Evolutionary conservation across 2,888 invertebrate species (phyloP).

Genomic region (Chymomyza procnemis): DNA sequence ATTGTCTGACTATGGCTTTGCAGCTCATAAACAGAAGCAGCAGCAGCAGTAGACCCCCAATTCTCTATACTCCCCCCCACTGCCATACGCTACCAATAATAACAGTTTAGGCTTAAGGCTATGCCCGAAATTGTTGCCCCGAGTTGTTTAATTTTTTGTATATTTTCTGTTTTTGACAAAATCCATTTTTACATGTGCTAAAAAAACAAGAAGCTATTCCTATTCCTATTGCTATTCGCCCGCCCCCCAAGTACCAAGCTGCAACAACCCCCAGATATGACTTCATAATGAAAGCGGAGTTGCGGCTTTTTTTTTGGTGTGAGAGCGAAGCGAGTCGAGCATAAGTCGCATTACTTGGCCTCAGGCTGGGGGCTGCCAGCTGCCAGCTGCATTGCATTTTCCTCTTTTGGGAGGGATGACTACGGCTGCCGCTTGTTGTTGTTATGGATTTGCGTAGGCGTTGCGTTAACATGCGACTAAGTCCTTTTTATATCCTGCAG

Average conservation of each 20-base stretch:
- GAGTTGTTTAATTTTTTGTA: slow-evolving; percentile 64
- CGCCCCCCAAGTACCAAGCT: neutral
- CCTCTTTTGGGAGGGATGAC: neutral
- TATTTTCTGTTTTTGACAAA: slow-evolving; percentile 48
- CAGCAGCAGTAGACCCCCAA: neutral
- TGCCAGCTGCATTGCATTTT: slow-evolving; percentile 52
- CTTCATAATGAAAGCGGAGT: slow-evolving; percentile 64
- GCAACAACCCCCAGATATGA: slow-evolving; percentile 48
- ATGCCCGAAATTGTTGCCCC: slow-evolving; percentile 70
- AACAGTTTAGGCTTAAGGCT: slow-evolving; percentile 69
- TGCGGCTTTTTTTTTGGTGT: slow-evolving; percentile 36
- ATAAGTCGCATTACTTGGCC: slow-evolving; percentile 50
- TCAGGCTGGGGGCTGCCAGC: slow-evolving; percentile 19
- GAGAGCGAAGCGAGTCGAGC: no score
- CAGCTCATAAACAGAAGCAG: slow-evolving; percentile 66
- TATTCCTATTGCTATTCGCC: slow-evolving; percentile 5
- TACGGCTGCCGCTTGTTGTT: slow-evolving; percentile 27
- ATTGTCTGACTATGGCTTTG: slow-evolving; percentile 70
- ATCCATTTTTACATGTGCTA: slow-evolving; percentile 72
- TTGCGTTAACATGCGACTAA: slow-evolving; percentile 74
- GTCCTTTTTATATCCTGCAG: slow-evolving; percentile 71
- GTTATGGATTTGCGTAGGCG: slow-evolving; percentile 71
- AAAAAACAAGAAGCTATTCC: slow-evolving; percentile 45
- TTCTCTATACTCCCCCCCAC: no score
- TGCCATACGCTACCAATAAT: slow-evolving; percentile 47